Evolutionary conservation across 2,113 vertebrate species (phyloP).

Genomic region (Pteropus alecto): DNA sequence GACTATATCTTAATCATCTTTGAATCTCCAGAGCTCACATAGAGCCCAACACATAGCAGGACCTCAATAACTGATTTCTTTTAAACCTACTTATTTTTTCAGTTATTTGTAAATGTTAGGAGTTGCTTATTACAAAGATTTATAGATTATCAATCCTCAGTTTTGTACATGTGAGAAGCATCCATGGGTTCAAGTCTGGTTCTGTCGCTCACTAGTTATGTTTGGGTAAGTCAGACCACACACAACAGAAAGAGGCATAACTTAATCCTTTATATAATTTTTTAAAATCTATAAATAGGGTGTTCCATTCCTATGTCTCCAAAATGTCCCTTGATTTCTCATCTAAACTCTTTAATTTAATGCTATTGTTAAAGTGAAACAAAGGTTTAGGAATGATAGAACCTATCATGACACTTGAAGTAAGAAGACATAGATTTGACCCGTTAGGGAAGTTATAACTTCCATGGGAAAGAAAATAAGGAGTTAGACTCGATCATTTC

Average conservation of each 20-base stretch:
- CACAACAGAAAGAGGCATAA: not conserved
- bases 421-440: constrained; percentile 34
- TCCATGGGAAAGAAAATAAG: constrained; percentile 9
- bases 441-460: not conserved
- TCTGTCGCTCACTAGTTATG: not conserved
- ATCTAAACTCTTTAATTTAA: constrained; percentile 5
- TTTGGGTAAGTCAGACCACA: not conserved
- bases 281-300: not conserved
- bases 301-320: not conserved
- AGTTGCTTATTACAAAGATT: constrained; percentile 16
- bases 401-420: not conserved
- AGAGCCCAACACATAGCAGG: not conserved
- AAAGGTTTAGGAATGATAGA: not conserved
- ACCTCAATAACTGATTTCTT: not conserved
- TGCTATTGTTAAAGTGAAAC: not conserved
- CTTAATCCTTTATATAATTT: constrained; percentile 36
- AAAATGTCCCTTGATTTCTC: constrained; percentile 39
- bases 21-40: not conserved
- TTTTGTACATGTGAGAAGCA: not conserved
- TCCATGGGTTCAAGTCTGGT: not conserved
- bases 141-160: not conserved
- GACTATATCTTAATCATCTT: constrained; percentile 6
- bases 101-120: constrained; percentile 13
- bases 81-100: not conserved
- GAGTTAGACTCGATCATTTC: not conserved